Evolutionary conservation across 2,797 vertebrate species (phyloP), one percentile per base, ranked within the genome.

Genomic region (Schizothorax lantsangensis): DNA sequence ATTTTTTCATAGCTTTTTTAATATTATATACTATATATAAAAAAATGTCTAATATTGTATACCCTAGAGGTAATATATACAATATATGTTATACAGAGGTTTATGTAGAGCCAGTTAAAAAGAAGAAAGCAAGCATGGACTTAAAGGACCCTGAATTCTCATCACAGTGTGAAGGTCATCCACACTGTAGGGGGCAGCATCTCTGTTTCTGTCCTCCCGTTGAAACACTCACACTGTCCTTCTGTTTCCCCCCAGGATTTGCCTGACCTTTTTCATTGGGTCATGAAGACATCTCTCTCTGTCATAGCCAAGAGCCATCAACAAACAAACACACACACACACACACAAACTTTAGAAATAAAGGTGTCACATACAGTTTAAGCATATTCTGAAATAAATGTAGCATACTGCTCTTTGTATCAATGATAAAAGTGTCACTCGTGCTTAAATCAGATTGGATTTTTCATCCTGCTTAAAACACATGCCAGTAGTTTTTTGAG

Each of bases 81-180:
- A 40, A 21, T 40, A 26, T 15, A 8, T n/a, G 49, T 36, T 40
- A 40, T 40, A 30, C 6, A 62, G 17, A 64, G 1, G 15, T 17
- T 14, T 66, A 11, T 45, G n/a, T 6, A 64, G 15, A 6, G 7
- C 17, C 12, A 12, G 40, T 47, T 77, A 30, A 81, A 82, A 66
- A 71, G 33, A 30, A 52, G 66, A 71, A 72, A 45, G 38, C 21
- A 14, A 11, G 11, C 21, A 83, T 89, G 88, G 86, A 90, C 91
- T 91, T 92, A 90, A 30, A 68, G 15, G 23, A 12, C 33, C 33
- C 49, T 43, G 92, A 92, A 93, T 89, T 87, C 92, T 91, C 89
- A 89, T 91, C 79, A 88, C 90, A 89, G 91, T 90, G 91, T 84
- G 92, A 95, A 95, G 95, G 95, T 95, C 95, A 93, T 92, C 94